Evolutionary conservation across 2,888 invertebrate species (phyloP), one percentile per base, ranked within the genome.

Genomic region (Yponomeuta plumbellus): DNA sequence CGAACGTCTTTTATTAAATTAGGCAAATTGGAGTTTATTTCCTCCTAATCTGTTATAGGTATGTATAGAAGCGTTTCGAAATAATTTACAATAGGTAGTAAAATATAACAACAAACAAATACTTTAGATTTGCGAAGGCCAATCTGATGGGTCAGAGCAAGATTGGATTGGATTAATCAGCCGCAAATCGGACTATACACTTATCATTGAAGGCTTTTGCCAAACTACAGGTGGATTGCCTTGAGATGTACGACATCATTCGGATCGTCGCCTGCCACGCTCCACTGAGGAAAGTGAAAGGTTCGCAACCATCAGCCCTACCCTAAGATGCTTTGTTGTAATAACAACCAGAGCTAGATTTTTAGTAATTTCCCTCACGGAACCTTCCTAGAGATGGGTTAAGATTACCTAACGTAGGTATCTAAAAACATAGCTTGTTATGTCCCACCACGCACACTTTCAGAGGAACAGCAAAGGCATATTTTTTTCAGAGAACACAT

Each of bases 91-190:
- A 2, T 13, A 44, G 44, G 3, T 13, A 11, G 44, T 4, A 26
- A 26, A 26, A 26, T 26, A 26, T 26, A 34, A 34, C 8, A 8
- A 34, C 8, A 34, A 34, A 34, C 0, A 34, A 34, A 34, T 8
- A 34, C 34, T 6, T 8, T 6, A 34, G 34, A 0, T 34, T 34
- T 34, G 44, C 44, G 3, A 17, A 34, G n/a, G n/a, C 26, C 34
- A 61, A 77, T 79, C 76, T 71, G 79, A 81, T 20, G 20, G 20
- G 11, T 81, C 84, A 85, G 88, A 84, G 84, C 82, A 80, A 79
- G 77, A 75, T 81, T 83, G 81, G 79, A 83, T 76, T 80, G 77
- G 78, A 80, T 75, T 78, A 77, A 73, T 76, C 73, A 75, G 76
- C 71, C 17, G 17, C 17, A 52, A 52, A 1, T 40, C 5, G 69